Evolutionary conservation across 37 sponge, comb jelly and placozoan species (phyloP).

Genomic region (Beroe ovata): DNA sequence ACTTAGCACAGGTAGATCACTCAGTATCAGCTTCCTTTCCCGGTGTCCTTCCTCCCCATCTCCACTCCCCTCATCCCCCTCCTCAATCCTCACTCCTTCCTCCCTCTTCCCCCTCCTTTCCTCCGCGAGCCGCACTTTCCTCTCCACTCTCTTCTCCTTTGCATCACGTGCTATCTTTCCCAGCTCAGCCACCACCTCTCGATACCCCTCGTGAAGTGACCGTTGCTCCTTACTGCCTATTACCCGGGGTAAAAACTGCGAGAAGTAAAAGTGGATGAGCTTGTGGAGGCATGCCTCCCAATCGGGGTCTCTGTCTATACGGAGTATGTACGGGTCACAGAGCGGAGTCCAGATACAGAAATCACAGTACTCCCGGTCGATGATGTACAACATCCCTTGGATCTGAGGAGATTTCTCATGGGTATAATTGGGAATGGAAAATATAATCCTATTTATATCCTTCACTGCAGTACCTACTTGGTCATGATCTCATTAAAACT

Average conservation of each 20-base stretch:
- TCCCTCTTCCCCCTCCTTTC: not conserved
- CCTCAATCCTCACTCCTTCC: not conserved
- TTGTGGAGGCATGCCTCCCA: constrained; percentile 30
- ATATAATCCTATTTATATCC: too few species aligned
- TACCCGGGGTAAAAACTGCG: constrained; percentile 36
- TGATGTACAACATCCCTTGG: constrained; percentile 60
- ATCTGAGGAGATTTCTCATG: not conserved
- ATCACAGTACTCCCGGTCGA: constrained; percentile 53
- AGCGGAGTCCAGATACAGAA: constrained; percentile 43
- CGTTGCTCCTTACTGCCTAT: not conserved
- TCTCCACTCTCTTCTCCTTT: constrained; percentile 28
- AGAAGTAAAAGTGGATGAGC: constrained; percentile 40
- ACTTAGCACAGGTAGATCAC: not conserved
- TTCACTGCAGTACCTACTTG: too few species aligned
- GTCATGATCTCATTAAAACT: too few species aligned
- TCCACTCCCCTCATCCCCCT: not conserved
- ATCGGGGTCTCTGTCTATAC: constrained; percentile 10
- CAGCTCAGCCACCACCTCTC: not conserved
- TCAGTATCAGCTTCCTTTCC: not conserved
- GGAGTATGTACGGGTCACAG: constrained; percentile 23
- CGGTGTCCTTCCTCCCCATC: not conserved
- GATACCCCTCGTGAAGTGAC: not conserved
- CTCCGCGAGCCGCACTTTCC: not conserved
- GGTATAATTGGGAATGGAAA: too few species aligned
- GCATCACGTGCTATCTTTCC: not conserved